phyloP scores from a whole-genome alignment of 2,888 invertebrate species.

The Hydroisotoma schaefferi region DNA sequence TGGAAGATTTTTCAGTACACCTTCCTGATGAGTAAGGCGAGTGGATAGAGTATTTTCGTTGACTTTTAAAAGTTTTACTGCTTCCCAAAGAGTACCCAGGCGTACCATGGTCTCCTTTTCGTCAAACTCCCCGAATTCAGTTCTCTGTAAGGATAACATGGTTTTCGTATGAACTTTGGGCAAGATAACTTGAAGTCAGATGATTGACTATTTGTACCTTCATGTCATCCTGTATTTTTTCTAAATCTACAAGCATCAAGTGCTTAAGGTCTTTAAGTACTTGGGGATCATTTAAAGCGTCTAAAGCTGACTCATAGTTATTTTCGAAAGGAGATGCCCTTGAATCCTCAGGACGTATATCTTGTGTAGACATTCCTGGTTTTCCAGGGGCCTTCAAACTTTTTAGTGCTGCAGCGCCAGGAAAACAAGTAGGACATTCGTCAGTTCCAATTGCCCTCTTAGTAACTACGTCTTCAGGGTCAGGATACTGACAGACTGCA shows the following conservation, averaged over 20 bases:
- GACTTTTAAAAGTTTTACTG: conserved; percentile 5
- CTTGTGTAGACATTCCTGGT: no score
- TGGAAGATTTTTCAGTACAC: neutral
- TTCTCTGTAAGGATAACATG: neutral
- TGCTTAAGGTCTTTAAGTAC: neutral
- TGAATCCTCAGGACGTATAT: neutral
- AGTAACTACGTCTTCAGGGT: neutral
- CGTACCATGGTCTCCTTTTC: conserved; percentile 5
- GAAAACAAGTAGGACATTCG: neutral
- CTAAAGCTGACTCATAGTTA: no score
- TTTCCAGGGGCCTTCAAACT: neutral
- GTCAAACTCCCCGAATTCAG: neutral
- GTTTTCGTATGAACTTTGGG: neutral
- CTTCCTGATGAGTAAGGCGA: neutral
- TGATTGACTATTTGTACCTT: neutral
- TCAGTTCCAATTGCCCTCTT: neutral
- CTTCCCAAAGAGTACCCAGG: conserved; percentile 7
- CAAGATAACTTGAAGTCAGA: neutral
- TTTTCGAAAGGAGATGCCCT: neutral
- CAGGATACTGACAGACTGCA: conserved; percentile 1
- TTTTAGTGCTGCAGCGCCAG: neutral
- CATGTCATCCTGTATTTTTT: neutral
- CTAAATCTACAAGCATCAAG: neutral
- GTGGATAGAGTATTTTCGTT: conserved; percentile 1
- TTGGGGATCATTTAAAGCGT: no score